Evolutionary conservation across 2,113 vertebrate species (phyloP), one percentile per base, ranked within the genome.

Genomic region (Centrocercus urophasianus): DNA sequence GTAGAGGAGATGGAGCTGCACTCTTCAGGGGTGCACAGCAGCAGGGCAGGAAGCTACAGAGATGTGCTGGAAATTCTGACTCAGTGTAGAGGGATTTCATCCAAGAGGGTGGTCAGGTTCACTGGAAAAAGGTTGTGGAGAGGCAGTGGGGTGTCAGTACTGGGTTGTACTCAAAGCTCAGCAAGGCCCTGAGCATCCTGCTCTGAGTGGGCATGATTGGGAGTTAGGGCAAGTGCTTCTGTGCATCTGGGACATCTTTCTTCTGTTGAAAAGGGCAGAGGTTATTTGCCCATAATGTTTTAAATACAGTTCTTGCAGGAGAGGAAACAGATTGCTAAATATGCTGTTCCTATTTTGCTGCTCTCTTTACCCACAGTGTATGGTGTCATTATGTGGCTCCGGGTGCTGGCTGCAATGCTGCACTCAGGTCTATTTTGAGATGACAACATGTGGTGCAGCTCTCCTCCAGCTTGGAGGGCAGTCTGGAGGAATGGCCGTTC

Each of bases 261-360:
- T 57, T 56, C 25, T 84, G 63, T 65, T 89, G 64, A n/a, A 71
- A 43, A 84, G 73, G 57, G 21, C 69, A 78, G 56, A 73, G 36
- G 79, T 93, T 72, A 54, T 81, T 88, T 93, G 63, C 70, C 36
- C 24, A 40, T 40, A 28, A 6, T 30, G 18, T 88, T 90, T 88
- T 40, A 77, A 77, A 40, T 24, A n/a, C 43, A 11, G 54, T 36
- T 13, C 42, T 94, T 30, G 24, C 63, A 77, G 73, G 19, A 88
- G 28, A 25, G 73, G 90, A 92, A 95, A 27, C 5, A 78, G 50
- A 74, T 91, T 75, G 57, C 85, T 96, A 87, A 94, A 93, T 85
- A 92, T 38, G 78, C 52, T 67, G 78, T 40, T 67, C 36, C 50
- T 40, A 0, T 67, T 88, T 73, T 79, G 36, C 67, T 70, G 18